Conservation (phyloP, 2,113 vertebrate genomes). For the Passer montanus region DNA sequence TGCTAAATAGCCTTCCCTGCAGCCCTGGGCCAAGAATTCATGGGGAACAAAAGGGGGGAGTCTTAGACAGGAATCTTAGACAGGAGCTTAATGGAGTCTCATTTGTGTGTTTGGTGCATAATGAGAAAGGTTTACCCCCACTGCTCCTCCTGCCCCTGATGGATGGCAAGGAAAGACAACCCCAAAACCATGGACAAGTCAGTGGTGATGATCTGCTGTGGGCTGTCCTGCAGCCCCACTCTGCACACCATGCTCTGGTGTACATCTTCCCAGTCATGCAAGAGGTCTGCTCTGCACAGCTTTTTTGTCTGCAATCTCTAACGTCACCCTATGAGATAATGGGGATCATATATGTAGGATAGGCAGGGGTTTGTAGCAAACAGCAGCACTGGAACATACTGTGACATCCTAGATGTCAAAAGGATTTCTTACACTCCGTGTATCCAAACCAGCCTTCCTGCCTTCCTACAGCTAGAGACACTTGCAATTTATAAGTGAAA, state of each 20-base stretch:
- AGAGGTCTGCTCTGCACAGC: neutral
- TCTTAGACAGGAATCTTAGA: neutral
- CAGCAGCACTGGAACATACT: neutral
- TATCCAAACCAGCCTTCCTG: neutral
- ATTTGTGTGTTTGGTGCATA: neutral
- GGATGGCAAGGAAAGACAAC: neutral
- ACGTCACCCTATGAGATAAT: rapidly evolving
- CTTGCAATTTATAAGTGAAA: neutral
- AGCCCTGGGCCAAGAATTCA: neutral
- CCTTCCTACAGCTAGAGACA: neutral
- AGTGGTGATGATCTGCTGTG: neutral
- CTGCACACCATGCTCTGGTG: no score
- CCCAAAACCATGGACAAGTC: neutral
- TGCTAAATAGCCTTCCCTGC: neutral
- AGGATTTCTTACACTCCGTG: neutral
- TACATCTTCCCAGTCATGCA: neutral
- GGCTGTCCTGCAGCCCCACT: neutral
- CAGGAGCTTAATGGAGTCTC: neutral
- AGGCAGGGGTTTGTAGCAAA: neutral
- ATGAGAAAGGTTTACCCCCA: neutral
- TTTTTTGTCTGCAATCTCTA: neutral
- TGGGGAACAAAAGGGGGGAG: neutral
- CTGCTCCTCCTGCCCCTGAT: neutral
- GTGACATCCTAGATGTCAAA: neutral
- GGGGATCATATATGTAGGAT: neutral